A percentile compares a stretch with the other conserved stretches of the same genome.
Evolutionary conservation across 2,797 vertebrate species (phyloP).

Genomic region (Sebastes matsubarae): DNA sequence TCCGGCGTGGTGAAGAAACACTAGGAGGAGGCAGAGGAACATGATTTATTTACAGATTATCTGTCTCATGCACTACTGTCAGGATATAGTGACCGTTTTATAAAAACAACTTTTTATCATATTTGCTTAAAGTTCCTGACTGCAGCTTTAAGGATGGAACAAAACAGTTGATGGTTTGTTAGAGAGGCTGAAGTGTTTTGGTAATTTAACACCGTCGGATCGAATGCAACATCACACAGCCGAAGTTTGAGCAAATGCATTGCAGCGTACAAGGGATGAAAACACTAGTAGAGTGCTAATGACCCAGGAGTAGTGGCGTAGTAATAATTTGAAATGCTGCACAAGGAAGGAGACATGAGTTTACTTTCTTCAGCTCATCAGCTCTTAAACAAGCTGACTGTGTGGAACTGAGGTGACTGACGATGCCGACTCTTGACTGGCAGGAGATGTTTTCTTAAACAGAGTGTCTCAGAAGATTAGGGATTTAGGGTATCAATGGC

Average conservation of each 20-base stretch:
- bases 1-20: accelerated
- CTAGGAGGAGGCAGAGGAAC: neutral
- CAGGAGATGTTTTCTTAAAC: neutral
- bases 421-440: accelerated
- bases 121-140: neutral
- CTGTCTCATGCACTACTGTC: neutral
- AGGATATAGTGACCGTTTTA: no score
- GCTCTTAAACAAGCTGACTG: neutral
- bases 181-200: neutral
- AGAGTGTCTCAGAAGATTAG: slow-evolving; percentile 4
- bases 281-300: neutral
- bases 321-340: neutral
- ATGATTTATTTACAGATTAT: neutral
- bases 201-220: neutral
- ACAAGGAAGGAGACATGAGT: neutral
- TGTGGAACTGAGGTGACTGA: neutral
- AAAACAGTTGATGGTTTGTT: neutral
- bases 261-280: neutral
- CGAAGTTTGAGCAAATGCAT: neutral
- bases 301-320: neutral
- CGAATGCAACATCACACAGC: neutral
- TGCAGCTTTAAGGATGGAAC: neutral
- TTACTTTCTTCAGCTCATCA: neutral
- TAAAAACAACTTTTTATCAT: neutral
- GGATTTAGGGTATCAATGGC: neutral